Evolutionary conservation across 2,113 vertebrate genomes (phyloP).

Genomic region (Himantopus leucocephalus): DNA sequence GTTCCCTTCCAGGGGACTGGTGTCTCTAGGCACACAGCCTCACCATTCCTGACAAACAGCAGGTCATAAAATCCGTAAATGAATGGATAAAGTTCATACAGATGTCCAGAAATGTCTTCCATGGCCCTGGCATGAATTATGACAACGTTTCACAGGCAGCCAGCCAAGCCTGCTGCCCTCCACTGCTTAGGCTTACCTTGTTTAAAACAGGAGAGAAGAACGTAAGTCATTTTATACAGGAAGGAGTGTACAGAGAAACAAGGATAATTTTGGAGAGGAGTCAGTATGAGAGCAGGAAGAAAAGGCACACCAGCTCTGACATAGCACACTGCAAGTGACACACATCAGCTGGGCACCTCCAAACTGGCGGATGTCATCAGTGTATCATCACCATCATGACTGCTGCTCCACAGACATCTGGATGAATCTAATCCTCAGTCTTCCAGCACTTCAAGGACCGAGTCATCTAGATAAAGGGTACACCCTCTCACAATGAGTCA

Average conservation of each 20-base stretch:
- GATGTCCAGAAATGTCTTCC: not conserved
- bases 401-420: not conserved
- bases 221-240: not conserved
- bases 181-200: not conserved
- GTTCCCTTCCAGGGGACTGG: not conserved
- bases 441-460: not conserved
- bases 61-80: not conserved
- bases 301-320: not conserved
- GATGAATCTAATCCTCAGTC: not conserved
- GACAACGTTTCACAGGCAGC: not conserved
- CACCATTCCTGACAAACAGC: not conserved
- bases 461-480: not conserved
- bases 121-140: not conserved
- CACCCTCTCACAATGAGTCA: not conserved
- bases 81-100: not conserved
- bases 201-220: not conserved
- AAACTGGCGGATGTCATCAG: not conserved
- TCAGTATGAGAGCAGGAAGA: not conserved
- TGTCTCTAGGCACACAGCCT: not conserved
- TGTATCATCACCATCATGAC: not conserved
- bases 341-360: rapidly evolving
- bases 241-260: not conserved
- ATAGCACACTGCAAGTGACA: not conserved
- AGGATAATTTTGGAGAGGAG: not conserved
- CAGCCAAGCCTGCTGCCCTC: not conserved